Evolutionary conservation across 2,113 vertebrate genomes (phyloP), one percentile per base, ranked within the genome.

Genomic region (Zosterops lateralis): DNA sequence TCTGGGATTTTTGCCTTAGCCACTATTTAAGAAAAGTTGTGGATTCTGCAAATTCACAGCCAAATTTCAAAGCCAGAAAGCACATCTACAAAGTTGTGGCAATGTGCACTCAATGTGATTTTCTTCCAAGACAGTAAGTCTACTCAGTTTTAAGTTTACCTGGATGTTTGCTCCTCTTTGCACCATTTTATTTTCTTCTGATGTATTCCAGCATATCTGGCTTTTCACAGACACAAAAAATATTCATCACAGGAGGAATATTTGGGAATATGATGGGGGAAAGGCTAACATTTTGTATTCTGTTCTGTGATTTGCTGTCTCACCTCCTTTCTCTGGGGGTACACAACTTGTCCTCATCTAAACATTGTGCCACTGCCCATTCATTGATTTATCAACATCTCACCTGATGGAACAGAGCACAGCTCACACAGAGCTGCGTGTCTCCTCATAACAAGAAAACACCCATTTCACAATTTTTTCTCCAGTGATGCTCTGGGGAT

Each of bases 21-120:
- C 44, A 77, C 4, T 56, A n/a, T 25, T 88, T 47, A 70, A 73
- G 67, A 71, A 67, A 74, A 47, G 67, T 20, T 72, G 42, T 19
- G 70, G 32, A 47, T 90, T 26, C 67, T 83, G 44, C 18, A 91
- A 83, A 95, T 66, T 66, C 79, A 88, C 51, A 77, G 54, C 8
- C 68, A 84, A 40, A 81, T 86, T 64, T 66, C 56, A 56, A 64
- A 90, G 79, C 31, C 47, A 80, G 34, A 79, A 74, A 71, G 14
- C 15, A 74, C 32, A 54, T 17, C 79, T 64, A 57, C 48, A 34
- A 31, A 67, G 73, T 1, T 18, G 5, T 45, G 25, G 25, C 36
- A 50, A 45, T 21, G 25, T 10, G 12, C 10, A 14, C 2, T 12
- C n/a, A 44, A 64, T 4, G 10, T 11, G 24, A 85, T 34, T 83